These are phyloP conservation scores for Xestoiulus laeticollis DNA, from an alignment of 2,888 invertebrate species.

Conservation along the genomic window DNA sequence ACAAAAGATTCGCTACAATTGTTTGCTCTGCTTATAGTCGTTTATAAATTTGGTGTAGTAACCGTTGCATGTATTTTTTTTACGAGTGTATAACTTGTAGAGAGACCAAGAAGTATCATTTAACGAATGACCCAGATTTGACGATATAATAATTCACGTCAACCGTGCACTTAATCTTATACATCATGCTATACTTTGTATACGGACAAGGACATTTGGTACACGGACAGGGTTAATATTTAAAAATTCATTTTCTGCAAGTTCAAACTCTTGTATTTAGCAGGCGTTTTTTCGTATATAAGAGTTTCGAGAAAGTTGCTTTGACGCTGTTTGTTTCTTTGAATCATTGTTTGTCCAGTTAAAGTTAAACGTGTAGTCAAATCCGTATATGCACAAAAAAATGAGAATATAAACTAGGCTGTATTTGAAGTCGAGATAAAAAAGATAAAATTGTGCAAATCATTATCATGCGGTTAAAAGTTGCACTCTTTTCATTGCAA, in stretches of 20 bases:
- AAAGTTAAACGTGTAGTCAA: neutral
- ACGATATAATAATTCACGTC: neutral
- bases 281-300: neutral
- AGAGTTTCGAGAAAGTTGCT: neutral
- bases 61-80: neutral
- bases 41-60: neutral
- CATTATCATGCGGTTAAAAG: neutral
- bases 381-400: neutral
- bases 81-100: neutral
- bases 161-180: neutral
- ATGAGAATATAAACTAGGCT: neutral
- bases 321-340: constrained; percentile 11
- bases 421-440: constrained; percentile 2
- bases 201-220: neutral
- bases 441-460: constrained; percentile 20
- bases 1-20: neutral
- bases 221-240: neutral
- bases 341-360: neutral
- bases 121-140: constrained; percentile 24
- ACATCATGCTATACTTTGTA: neutral
- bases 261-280: neutral
- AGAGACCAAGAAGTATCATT: neutral
- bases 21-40: neutral
- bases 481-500: neutral
- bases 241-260: neutral